Base-by-base conservation (phyloP, 2,113 vertebrate genomes). In the Procavia capensis region DNA sequence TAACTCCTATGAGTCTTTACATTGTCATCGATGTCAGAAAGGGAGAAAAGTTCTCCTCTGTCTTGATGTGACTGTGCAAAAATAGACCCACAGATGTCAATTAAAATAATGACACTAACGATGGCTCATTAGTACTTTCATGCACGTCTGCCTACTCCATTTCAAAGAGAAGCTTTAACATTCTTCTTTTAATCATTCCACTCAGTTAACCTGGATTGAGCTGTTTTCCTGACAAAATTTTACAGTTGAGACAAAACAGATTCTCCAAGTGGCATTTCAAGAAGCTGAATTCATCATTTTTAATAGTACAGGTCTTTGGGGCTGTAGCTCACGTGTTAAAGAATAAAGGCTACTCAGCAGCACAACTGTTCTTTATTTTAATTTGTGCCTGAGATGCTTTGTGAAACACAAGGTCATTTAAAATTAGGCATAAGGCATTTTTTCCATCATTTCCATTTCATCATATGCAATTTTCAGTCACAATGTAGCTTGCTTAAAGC, bases 1-100 rank as follows among this genome's bases (percentile, higher is more conserved):
- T 95, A 93, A 98, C 94, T 97, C 80, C 95, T 90, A 76, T 97
- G 94, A 94, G 96, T 98, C 94, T 98, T 97, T 97, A 98, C 94
- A 97, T 96, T 88, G 86, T 93, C 85, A 91, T 96, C 95, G 25
- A 81, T 97, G 95, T 95, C 95, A 98, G 95, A 83, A 98, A 95
- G 92, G 90, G 97, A 96, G 89, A 93, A 90, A 98, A 93, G 93
- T 16, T 82, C 59, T 95, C 80, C 0, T 97, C 57, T 97, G 61
- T 97, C 92, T 95, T 88, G 85, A 91, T 97, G 95, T 80, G 85
- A 27, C 91, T 80, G 79, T 87, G 92, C 79, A 96, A 97, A 78
- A 97, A 79, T 83, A 93, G 39, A 22, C 75, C 64, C 43, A 74
- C 41, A 95, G 90, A 97, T 97, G 90, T 97, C 97, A 96, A 92